Conservation (phyloP, 2,797 vertebrate species). For the Buceros bicornis region DNA sequence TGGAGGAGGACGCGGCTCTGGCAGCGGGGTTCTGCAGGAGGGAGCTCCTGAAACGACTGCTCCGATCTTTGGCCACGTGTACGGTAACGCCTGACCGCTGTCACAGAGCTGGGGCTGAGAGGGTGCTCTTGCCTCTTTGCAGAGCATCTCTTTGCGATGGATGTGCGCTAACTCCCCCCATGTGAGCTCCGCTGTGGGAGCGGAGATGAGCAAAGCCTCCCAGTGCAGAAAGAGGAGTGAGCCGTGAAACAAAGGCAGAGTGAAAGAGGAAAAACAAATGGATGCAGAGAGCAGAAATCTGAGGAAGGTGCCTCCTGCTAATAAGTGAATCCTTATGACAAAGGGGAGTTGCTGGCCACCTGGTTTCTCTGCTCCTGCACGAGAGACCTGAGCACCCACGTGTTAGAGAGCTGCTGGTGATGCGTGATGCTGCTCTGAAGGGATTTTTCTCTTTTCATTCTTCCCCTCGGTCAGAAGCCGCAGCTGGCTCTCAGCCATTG, state of each 20-base stretch:
- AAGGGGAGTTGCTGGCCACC: neutral
- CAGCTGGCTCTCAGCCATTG: neutral
- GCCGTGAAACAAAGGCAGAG: neutral
- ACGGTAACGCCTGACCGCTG: accelerated
- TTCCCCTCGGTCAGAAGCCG: neutral
- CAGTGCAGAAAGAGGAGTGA: neutral
- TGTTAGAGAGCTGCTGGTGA: neutral
- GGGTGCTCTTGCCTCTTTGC: neutral
- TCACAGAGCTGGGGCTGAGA: neutral
- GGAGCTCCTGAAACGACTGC: neutral
- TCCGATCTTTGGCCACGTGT: neutral
- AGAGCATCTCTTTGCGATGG: neutral
- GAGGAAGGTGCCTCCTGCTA: neutral
- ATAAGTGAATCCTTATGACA: neutral
- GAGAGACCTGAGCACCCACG: neutral
- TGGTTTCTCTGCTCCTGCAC: neutral
- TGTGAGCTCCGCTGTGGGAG: neutral
- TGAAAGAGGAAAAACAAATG: neutral
- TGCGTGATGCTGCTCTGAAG: neutral
- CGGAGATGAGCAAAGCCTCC: neutral
- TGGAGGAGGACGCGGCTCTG: neutral
- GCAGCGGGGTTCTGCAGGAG: neutral
- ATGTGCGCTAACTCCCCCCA: neutral
- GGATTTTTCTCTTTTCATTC: neutral
- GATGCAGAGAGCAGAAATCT: neutral